phyloP scores from a whole-genome alignment of 2,797 vertebrate species.

The Myotis vivesi region DNA sequence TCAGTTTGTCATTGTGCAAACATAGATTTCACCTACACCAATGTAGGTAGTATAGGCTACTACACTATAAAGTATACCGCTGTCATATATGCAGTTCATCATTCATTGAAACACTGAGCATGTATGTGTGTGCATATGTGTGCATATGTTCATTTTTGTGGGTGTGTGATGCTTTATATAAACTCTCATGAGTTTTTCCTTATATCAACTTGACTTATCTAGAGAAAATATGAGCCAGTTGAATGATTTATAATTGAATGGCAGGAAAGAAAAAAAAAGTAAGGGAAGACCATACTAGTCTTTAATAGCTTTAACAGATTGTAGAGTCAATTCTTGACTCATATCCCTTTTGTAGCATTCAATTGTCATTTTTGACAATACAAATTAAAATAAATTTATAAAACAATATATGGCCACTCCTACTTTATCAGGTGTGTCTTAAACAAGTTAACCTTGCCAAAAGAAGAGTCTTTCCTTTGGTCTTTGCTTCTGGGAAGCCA shows the following conservation, averaged over 20 bases:
- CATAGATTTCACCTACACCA: background rate
- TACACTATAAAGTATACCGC: background rate
- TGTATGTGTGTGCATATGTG: background rate
- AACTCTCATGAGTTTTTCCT: background rate
- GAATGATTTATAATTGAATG: slow-evolving; percentile 18
- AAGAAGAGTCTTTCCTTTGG: background rate
- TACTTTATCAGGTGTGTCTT: background rate
- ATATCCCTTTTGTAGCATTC: background rate
- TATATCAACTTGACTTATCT: background rate
- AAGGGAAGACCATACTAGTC: background rate
- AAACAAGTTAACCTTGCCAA: background rate
- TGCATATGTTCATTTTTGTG: background rate
- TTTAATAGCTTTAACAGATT: background rate
- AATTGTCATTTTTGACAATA: background rate
- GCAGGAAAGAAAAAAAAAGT: background rate
- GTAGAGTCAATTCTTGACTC: background rate
- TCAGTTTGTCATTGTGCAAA: background rate
- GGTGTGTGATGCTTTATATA: background rate
- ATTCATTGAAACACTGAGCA: background rate
- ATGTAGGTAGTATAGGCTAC: background rate
- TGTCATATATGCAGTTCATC: background rate
- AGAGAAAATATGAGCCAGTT: background rate
- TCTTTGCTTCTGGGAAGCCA: background rate
- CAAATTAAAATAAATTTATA: slow-evolving; percentile 1
- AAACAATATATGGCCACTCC: background rate